These are phyloP conservation scores for Gallinago solitaria DNA, from an alignment of 2,797 vertebrate species.

Conservation along the genomic window DNA sequence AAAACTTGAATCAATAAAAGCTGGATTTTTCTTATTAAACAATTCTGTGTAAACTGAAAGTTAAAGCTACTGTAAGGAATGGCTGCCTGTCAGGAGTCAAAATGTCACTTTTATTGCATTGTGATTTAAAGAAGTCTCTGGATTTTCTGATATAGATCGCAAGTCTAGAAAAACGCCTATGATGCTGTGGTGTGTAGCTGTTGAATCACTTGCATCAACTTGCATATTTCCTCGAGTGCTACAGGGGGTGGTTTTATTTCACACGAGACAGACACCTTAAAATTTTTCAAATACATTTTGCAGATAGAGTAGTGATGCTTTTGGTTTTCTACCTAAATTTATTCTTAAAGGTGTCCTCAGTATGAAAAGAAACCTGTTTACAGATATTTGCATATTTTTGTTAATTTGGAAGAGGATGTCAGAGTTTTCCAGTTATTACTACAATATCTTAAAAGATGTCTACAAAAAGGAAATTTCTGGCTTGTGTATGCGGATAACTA, in stretches of 20 bases:
- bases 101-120: not conserved
- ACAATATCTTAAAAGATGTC: not conserved
- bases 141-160: not conserved
- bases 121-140: not conserved
- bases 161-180: not conserved
- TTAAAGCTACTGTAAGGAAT: not conserved
- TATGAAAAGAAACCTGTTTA: not conserved
- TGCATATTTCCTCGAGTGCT: accelerated
- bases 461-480: not conserved
- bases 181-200: not conserved
- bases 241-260: not conserved
- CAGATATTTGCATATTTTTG: not conserved
- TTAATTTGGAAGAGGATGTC: not conserved
- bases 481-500: not conserved
- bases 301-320: not conserved
- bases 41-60: not conserved
- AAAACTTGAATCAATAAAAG: not conserved
- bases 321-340: not conserved
- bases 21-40: not conserved
- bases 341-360: not conserved
- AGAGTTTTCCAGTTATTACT: not conserved
- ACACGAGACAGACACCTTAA: not conserved
- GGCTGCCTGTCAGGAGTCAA: not conserved
- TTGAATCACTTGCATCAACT: not conserved
- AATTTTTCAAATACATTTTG: not conserved